Percentiles rank a stretch among this genome's conserved stretches.
These are phyloP conservation scores for Neodiprion pinetum DNA, from an alignment of 1,140 invertebrate species.

Conservation along the genomic window DNA sequence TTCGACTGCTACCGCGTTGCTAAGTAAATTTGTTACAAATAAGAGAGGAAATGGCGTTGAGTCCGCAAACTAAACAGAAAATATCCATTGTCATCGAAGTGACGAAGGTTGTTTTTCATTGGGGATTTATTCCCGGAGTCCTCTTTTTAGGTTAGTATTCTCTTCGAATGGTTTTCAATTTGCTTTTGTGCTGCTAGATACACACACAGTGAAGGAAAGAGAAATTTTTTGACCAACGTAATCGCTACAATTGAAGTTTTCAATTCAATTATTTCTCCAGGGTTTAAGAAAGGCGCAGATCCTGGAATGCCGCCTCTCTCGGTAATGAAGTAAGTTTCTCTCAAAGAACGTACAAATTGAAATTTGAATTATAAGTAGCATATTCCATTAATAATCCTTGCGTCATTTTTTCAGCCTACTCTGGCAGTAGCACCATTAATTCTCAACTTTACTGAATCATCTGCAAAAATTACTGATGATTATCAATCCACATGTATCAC, in stretches of 20 bases:
- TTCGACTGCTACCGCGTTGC: too few species aligned
- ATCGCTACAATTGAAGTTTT: constrained; percentile 8
- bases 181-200: not conserved
- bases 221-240: not conserved
- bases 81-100: constrained; percentile 66
- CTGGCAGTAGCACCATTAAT: constrained; percentile 54
- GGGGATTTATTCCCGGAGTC: constrained; percentile 73
- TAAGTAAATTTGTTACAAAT: too few species aligned
- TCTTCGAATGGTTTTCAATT: constrained; percentile 2
- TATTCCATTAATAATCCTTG: constrained; percentile 1
- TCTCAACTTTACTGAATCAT: not conserved
- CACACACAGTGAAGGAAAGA: not conserved
- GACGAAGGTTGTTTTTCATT: constrained; percentile 70
- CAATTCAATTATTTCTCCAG: constrained; percentile 45
- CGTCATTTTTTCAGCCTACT: constrained; percentile 55
- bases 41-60: constrained; percentile 53
- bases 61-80: constrained; percentile 65
- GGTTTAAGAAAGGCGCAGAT: constrained; percentile 69
- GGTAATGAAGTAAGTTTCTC: constrained; percentile 60
- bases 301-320: constrained; percentile 68
- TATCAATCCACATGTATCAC: not conserved
- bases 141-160: constrained; percentile 70
- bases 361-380: constrained; percentile 14
- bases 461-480: not conserved
- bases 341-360: not conserved